Evolutionary conservation across 2,888 invertebrate genomes (phyloP).

Genomic region (Lithophane semibrunnea): DNA sequence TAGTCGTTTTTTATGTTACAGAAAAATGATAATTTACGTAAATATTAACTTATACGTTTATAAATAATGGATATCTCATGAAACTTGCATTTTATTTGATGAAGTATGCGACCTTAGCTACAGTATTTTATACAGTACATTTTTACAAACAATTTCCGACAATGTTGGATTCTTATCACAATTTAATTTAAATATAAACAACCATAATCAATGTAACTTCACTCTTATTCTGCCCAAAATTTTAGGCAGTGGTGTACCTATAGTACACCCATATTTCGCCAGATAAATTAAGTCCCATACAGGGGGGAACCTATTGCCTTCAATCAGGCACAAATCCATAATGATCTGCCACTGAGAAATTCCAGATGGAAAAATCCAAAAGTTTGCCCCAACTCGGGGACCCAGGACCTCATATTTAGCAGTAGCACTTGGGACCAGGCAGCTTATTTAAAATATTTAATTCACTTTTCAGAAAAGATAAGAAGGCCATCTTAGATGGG

Average conservation of each 20-base stretch:
- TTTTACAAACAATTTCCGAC: background rate
- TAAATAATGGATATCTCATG: too few relatives aligned
- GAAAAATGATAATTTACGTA: background rate
- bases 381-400: too few relatives aligned
- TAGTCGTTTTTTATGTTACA: background rate
- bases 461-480: conserved; percentile 24
- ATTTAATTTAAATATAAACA: too few relatives aligned
- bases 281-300: too few relatives aligned
- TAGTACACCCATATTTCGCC: too few relatives aligned
- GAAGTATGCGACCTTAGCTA: background rate
- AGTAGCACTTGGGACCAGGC: background rate
- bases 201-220: too few relatives aligned
- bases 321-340: background rate
- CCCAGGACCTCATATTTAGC: too few relatives aligned
- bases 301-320: background rate
- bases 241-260: too few relatives aligned
- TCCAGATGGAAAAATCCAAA: too few relatives aligned
- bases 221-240: too few relatives aligned
- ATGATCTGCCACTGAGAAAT: too few relatives aligned
- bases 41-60: too few relatives aligned
- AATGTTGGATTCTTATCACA: background rate
- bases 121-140: background rate
- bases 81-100: background rate
- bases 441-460: background rate
- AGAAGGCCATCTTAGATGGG: accelerated